Evolutionary conservation across 2,888 invertebrate species (phyloP), one percentile per base, ranked within the genome.

Genomic region (Ecliptopera silaceata): DNA sequence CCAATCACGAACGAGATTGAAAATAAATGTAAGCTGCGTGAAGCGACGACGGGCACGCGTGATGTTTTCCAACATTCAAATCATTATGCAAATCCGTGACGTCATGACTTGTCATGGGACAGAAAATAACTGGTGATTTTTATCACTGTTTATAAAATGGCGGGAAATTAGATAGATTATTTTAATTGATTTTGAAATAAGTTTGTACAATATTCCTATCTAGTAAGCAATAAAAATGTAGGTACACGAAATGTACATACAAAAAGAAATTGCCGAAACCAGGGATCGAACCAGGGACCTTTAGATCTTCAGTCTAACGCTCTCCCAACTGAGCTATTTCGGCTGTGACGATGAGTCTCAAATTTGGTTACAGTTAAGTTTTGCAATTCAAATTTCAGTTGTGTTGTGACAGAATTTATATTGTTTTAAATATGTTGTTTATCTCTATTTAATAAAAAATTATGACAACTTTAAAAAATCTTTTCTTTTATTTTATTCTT

Each of bases 11-110:
- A 68, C 60, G 70, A 75, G 75, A 87, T 86, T 88, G 86, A 80
- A 86, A 81, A 84, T 81, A 80, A 86, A 85, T 86, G 80, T 86
- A 88, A 88, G 84, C 88, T 74, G 70, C 82, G 74, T 79, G 80
- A 74, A 80, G 70, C 65, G 69, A 66, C 66, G 61, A 31, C 36
- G 55, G 75, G 66, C 88, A 86, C 88, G 88, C 52, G 57, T 39
- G 61, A 65, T 36, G 36, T 36, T 61, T 58, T 69, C 61, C 65
- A 61, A 66, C 71, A 86, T 86, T 86, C 75, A 84, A 85, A 88
- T 31, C 6, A 80, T 70, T 61, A 4, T 58, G 71, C 61, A 68
- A 71, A 79, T 79, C 72, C 73, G 70, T 79, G 76, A 77, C 69
- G 61, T 72, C 65, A 69, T 70, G 56, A 64, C 56, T 61, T 69